These are phyloP conservation scores for Teleiodes luculella DNA, from an alignment of 2,888 invertebrate genomes.

Conservation along the genomic window DNA sequence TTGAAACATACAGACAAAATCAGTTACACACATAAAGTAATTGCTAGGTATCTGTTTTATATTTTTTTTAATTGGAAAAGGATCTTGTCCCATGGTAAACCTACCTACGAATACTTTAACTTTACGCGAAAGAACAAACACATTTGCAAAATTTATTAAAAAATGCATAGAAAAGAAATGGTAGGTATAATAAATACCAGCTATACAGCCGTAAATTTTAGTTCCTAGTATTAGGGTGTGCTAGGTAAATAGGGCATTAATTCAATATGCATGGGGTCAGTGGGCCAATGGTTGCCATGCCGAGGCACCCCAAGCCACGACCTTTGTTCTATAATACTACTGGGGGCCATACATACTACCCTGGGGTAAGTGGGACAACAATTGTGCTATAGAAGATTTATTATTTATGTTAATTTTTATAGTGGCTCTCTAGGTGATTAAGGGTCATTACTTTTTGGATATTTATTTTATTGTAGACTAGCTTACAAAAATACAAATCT, in stretches of 20 bases:
- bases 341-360: background rate
- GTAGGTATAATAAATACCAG: background rate
- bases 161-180: background rate
- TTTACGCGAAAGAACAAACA: no score
- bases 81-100: no score
- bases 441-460: no score
- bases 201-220: background rate
- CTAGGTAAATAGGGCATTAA: background rate
- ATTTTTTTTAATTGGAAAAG: no score
- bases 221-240: conserved; percentile 4
- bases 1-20: no score
- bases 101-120: no score
- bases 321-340: background rate
- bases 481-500: no score
- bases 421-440: background rate
- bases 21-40: no score
- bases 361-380: background rate
- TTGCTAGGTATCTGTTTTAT: no score
- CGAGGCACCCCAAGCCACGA: background rate
- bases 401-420: background rate
- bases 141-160: no score
- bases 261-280: conserved; percentile 6
- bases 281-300: conserved; percentile 1
- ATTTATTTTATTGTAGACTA: no score
- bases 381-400: background rate